These are phyloP conservation scores for Vicugna pacos DNA, from an alignment of 2,113 vertebrate species.

Conservation along the genomic window DNA sequence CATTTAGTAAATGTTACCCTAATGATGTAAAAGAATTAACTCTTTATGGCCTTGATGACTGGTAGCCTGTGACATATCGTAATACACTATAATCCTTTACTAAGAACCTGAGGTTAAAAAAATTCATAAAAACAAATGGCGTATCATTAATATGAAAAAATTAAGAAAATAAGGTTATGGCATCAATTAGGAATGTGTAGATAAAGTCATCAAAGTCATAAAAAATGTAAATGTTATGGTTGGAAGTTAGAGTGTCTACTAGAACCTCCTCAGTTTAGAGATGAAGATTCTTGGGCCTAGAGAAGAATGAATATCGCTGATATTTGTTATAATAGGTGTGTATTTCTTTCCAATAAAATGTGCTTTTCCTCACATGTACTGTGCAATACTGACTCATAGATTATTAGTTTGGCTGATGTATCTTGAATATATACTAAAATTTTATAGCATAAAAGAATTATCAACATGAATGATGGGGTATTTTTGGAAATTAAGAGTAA, in stretches of 20 bases:
- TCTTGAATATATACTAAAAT: not conserved
- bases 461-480: not conserved
- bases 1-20: conserved; percentile 72
- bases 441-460: not conserved
- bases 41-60: conserved; percentile 9
- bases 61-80: not conserved
- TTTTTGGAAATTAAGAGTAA: not conserved
- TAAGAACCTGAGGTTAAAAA: not conserved
- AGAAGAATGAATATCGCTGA: not conserved
- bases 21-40: conserved; percentile 70
- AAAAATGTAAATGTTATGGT: not conserved
- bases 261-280: not conserved
- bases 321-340: not conserved
- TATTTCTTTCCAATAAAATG: not conserved
- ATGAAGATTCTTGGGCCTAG: not conserved
- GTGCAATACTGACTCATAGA: not conserved
- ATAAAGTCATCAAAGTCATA: not conserved
- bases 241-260: not conserved
- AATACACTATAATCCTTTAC: not conserved
- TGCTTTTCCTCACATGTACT: not conserved
- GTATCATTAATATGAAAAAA: not conserved
- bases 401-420: not conserved
- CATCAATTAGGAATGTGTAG: conserved; percentile 39
- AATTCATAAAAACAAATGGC: not conserved
- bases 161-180: not conserved